A percentile compares a stretch with the other conserved stretches of the same genome.
Evolutionary conservation across 2,113 vertebrate genomes (phyloP).

Genomic region (Corythaeola cristata): DNA sequence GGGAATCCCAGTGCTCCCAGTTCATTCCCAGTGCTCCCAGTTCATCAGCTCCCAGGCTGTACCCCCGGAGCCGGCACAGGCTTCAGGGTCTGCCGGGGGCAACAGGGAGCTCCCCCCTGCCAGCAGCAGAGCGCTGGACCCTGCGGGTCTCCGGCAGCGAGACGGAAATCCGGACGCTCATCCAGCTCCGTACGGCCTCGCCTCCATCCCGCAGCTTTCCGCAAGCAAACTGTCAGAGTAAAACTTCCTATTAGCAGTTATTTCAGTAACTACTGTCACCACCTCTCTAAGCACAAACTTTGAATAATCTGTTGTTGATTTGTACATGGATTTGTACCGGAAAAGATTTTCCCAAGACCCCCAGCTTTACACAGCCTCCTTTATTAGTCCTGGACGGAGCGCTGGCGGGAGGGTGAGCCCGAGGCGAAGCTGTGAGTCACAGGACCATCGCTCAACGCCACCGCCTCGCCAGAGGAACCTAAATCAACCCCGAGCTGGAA

Average conservation of each 20-base stretch:
- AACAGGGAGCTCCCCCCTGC: not conserved
- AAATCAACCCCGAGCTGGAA: not conserved
- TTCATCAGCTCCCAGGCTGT: not conserved
- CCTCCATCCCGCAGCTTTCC: not conserved
- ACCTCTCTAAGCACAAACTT: not conserved
- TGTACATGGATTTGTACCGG: conserved; percentile 20
- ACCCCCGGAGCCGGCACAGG: not conserved
- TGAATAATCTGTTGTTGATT: conserved; percentile 9
- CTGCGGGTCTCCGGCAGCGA: not conserved
- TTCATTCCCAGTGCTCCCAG: no score
- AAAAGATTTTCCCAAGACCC: conserved; percentile 15
- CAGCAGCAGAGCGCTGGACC: no score
- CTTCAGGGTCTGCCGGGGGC: not conserved
- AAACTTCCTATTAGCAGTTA: not conserved
- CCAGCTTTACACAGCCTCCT: not conserved
- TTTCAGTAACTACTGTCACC: not conserved
- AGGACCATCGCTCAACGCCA: not conserved
- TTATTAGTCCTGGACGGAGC: not conserved
- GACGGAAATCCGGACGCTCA: not conserved
- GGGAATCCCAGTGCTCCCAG: not conserved
- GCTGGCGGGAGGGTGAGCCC: not conserved
- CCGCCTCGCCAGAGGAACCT: not conserved
- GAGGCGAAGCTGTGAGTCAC: not conserved
- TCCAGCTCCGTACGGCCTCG: accelerated
- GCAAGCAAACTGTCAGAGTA: not conserved